Base-by-base conservation (phyloP, 2,113 vertebrate genomes). In the Corydoras sp. region DNA sequence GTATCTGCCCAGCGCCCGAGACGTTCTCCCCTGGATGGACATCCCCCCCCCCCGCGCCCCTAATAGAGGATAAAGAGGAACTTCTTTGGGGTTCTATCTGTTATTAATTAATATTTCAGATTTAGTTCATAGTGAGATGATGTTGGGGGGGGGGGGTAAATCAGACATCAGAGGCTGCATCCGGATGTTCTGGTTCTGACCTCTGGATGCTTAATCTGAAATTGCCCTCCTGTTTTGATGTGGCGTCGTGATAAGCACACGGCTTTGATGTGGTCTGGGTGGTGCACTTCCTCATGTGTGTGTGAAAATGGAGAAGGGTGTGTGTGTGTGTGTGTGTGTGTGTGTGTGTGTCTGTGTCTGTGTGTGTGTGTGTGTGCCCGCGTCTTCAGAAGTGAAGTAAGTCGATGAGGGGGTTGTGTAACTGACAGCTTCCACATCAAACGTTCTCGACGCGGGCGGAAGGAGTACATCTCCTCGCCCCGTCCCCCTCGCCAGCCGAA, bases 341-440 rank as follows among this genome's bases (percentile, higher is more conserved):
- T 24, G 18, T 35, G 56, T 65, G 24, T 35, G 48, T 10, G 56
- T 14, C 24, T 8, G 4, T 35, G 30, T 58, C 49, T 35, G n/a
- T 10, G 18, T 24, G 18, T 24, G 18, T 24, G 18, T 24, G 18
- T 24, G 18, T 24, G 18, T 24, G 18, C 18, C 1, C 18, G 18
- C 18, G 9, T 58, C 14, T 56, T 63, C 14, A 49, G 65, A 61
- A 69, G 5, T 32, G 9, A 18, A 58, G 13, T 60, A 35, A 35
- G 48, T 10, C 2, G 43, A 58, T 18, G 54, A 1, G 14, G 68
- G 58, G 68, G 55, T 24, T 29, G 71, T 53, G 66, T 9, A 76
- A 35, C n/a, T 69, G 31, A 78, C 71, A 62, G 68, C 69, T 66
- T 73, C 24, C 43, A 75, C 74, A 75, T 83, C 76, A 74, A 76